Conservation (phyloP, 1,140 invertebrate species). For the Brachionus plicatilis region DNA sequence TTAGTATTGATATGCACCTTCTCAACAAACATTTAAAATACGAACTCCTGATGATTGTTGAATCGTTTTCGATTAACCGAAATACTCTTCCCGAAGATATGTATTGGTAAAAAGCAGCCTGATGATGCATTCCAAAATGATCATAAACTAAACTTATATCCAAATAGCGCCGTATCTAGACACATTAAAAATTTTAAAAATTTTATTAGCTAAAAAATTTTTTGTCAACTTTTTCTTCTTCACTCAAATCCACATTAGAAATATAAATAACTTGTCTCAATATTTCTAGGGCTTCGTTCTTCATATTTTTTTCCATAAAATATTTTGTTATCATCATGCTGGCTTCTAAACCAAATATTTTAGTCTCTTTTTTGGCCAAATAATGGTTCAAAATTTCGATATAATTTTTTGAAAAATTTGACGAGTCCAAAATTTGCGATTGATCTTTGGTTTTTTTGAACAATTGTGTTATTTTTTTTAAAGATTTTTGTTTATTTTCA, state of each 20-base stretch:
- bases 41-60: not conserved
- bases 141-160: slow-evolving; percentile 23
- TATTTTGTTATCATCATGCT: slow-evolving; percentile 13
- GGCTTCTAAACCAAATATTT: not conserved
- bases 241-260: not conserved
- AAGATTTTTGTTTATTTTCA: not conserved
- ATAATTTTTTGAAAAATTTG: not conserved
- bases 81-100: slow-evolving; percentile 7
- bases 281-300: not conserved
- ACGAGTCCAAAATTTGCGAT: not conserved
- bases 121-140: not conserved
- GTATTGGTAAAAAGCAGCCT: not conserved
- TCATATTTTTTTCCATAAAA: not conserved
- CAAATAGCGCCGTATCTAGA: slow-evolving; percentile 9
- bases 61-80: not conserved
- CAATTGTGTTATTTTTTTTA: not conserved
- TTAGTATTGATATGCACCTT: not conserved
- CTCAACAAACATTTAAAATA: slow-evolving; percentile 3
- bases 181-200: not conserved
- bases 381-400: not conserved
- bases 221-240: not conserved
- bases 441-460: not conserved
- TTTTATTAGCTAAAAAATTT: too few species aligned
- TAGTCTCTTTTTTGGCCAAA: not conserved
- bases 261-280: not conserved